Evolutionary conservation across 2,113 vertebrate species (phyloP), one percentile per base, ranked within the genome.

Genomic region (Paradisaea rubra): DNA sequence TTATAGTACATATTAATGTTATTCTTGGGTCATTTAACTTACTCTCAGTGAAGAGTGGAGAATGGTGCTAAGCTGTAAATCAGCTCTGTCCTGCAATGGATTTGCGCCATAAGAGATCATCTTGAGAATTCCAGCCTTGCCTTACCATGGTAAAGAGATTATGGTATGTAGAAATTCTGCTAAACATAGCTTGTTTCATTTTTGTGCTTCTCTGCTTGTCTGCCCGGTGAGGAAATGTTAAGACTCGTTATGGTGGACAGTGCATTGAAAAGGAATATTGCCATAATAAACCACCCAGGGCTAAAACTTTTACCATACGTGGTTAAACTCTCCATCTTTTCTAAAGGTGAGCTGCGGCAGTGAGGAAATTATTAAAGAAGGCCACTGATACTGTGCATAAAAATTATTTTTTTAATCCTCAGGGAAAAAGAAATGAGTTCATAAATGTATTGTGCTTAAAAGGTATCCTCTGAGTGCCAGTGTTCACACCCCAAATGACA

Each of bases 11-110:
- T 96, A 97, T 97, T 97, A 96, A 97, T 97, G 95, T 97, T 98
- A 98, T 98, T 97, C 95, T 97, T 97, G 97, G 97, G 97, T 98
- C 98, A 98, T 98, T 98, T 97, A 97, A 97, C 97, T 97, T 98
- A 95, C 94, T 97, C 93, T 93, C 91, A 91, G 96, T 95, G 95
- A 98, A 97, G 95, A 98, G 93, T 95, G 74, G n/a, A 92, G 95
- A 97, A 97, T 94, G 95, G 96, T 93, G 94, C 90, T 93, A 97
- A 97, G 97, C 90, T 97, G 93, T 98, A 98, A 98, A 98, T 98
- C 98, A 98, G 93, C 79, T 86, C 84, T 87, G 86, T 93, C 96
- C 97, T 96, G 96, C 96, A 97, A 96, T 96, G 97, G 94, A 98
- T 98, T 97, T 91, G 65, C 97, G 97, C 97, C 97, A 98, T 97